Conservation (phyloP, 2,797 vertebrate species). For the Leptoclinus maculatus region DNA sequence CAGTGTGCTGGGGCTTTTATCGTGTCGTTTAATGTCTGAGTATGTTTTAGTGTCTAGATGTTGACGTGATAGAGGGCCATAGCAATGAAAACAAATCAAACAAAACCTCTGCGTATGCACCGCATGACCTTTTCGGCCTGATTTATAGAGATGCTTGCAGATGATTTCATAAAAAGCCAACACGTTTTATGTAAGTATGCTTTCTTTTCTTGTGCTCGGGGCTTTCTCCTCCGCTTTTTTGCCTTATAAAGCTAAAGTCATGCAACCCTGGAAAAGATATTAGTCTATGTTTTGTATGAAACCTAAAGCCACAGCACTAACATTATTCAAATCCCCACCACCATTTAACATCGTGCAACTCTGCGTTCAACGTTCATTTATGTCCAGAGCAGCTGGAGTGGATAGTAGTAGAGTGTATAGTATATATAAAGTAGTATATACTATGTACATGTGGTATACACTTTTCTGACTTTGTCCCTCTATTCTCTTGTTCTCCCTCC, state of each 20-base stretch:
- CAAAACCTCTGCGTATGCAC: conserved; percentile 14
- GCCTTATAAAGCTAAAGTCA: conserved; percentile 60
- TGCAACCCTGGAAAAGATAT: conserved; percentile 67
- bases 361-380: conserved; percentile 42
- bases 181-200: conserved; percentile 21
- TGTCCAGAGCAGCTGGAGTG: conserved; percentile 38
- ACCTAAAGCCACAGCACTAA: conserved; percentile 62
- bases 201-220: conserved; percentile 44
- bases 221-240: conserved; percentile 29
- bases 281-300: conserved; percentile 59
- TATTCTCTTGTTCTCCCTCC: conserved; percentile 45
- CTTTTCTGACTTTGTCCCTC: conserved; percentile 34
- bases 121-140: conserved; percentile 23
- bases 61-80: conserved; percentile 21
- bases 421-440: not conserved
- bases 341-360: conserved; percentile 47
- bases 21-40: conserved; percentile 41
- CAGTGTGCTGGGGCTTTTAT: conserved; percentile 33
- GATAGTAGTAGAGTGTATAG: conserved; percentile 4
- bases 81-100: conserved; percentile 11
- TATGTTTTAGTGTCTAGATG: conserved; percentile 45
- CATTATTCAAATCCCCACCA: conserved; percentile 47
- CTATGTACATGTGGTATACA: not conserved
- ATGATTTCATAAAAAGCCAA: conserved; percentile 50
- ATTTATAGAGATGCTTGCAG: conserved; percentile 29